Evolutionary conservation across 53 echinoderm and acorn worm genomes (phyloP).

Genomic region (Holothuria leucospilota): DNA sequence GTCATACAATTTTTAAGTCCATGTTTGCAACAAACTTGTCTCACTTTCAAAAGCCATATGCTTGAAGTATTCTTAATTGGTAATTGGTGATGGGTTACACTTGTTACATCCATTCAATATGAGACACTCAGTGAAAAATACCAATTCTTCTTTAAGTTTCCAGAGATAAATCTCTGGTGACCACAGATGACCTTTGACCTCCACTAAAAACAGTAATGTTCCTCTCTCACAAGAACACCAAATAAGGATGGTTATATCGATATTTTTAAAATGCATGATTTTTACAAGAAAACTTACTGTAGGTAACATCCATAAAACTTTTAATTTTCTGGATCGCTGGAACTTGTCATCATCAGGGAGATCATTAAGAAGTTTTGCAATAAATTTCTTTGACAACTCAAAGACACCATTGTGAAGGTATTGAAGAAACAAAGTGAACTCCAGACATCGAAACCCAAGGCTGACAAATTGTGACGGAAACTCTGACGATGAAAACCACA

Average conservation of each 20-base stretch:
- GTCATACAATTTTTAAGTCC: not conserved
- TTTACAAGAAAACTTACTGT: slow-evolving; percentile 54
- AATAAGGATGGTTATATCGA: too few species aligned
- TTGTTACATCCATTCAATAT: too few species aligned
- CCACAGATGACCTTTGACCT: too few species aligned
- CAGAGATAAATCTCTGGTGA: too few species aligned
- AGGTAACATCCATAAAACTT: slow-evolving; percentile 71
- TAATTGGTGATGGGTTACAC: too few species aligned
- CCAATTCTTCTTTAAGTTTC: too few species aligned
- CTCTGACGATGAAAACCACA: slow-evolving; percentile 41
- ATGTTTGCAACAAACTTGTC: not conserved
- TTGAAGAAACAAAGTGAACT: slow-evolving; percentile 77
- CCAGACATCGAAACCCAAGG: slow-evolving; percentile 86
- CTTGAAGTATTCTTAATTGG: too few species aligned
- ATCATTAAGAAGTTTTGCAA: slow-evolving; percentile 70
- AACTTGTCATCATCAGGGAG: slow-evolving; percentile 69
- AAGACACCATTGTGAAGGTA: slow-evolving; percentile 83
- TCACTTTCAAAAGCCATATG: not conserved
- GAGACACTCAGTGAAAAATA: too few species aligned
- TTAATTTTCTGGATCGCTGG: slow-evolving; percentile 73
- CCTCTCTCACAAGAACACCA: too few species aligned
- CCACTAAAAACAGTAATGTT: too few species aligned
- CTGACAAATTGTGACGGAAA: slow-evolving; percentile 75
- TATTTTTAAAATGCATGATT: too few species aligned
- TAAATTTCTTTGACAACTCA: slow-evolving; percentile 70